Evolutionary conservation across 30 jellyfish, hydroid and myxozoan species (phyloP).

Genomic region (Morbakka virulenta): DNA sequence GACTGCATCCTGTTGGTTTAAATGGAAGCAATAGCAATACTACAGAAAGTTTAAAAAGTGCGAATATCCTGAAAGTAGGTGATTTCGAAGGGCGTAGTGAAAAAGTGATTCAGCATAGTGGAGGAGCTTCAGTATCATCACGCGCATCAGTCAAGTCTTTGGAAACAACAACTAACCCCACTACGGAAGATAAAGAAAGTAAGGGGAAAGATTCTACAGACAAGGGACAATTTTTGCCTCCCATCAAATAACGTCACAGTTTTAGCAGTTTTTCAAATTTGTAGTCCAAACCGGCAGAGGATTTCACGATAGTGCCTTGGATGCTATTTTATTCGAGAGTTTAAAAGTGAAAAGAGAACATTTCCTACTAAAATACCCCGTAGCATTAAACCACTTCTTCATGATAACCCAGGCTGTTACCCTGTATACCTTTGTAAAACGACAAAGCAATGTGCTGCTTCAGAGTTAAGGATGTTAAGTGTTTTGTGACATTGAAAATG

Average conservation of each 20-base stretch:
- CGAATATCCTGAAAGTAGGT: neutral
- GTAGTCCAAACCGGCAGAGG: too few relatives aligned
- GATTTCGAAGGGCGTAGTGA: neutral
- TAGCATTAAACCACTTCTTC: too few relatives aligned
- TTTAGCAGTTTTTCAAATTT: too few relatives aligned
- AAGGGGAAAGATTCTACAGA: slow-evolving; percentile 3
- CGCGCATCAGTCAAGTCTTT: neutral
- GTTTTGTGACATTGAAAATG: too few relatives aligned
- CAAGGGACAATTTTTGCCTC: slow-evolving; percentile 60
- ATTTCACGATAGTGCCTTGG: too few relatives aligned
- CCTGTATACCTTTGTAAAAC: too few relatives aligned
- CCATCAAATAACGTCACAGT: slow-evolving; percentile 51
- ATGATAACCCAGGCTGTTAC: neutral
- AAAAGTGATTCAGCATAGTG: too few relatives aligned
- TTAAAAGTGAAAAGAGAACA: too few relatives aligned
- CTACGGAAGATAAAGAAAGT: neutral
- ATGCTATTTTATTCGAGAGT: too few relatives aligned
- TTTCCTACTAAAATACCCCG: too few relatives aligned
- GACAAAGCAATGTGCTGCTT: too few relatives aligned
- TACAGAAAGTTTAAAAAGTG: neutral
- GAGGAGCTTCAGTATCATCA: neutral
- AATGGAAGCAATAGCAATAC: neutral
- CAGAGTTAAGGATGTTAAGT: too few relatives aligned
- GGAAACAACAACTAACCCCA: neutral
- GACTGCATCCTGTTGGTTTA: neutral